Base-by-base conservation (phyloP, 2,113 vertebrate species). In the Perca schrenkii region DNA sequence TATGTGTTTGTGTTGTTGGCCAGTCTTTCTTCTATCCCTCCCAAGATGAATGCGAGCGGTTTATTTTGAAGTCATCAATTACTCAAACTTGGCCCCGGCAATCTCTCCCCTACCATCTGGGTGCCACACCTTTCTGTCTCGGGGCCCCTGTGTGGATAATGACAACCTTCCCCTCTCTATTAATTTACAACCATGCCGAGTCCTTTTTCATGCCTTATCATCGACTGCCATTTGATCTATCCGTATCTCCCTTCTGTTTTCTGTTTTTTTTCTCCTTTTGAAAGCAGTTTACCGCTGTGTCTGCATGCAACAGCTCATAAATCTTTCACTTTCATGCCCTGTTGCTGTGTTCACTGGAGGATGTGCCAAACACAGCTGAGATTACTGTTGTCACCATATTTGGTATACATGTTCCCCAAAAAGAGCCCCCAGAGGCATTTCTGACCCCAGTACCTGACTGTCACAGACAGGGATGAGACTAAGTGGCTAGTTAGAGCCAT, bases 61-160 rank as follows among this genome's bases (percentile, higher is more conserved):
- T 96, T 97, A 96, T 97, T 97, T 97, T 96, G 95, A 96, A 98
- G 96, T 96, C 96, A 97, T 97, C 97, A 96, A 96, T 98, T 97
- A 97, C 96, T 97, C 96, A 96, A 96, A 96, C 94, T 96, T 97
- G 93, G 95, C 93, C 96, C 93, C 93, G 93, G 93, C 96, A 96
- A 97, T 97, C 96, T 97, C 84, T 95, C 94, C 96, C 94, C 94
- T 93, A 94, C 96, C 97, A 97, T 97, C 96, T 97, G 97, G 96
- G 95, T 94, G 95, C 96, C 96, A 96, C 96, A 96, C 97, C 96
- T 96, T 95, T 80, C 70, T 96, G 96, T 96, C 96, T 96, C 95
- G 96, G 95, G 95, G 96, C 94, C 69, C 56, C 63, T 94, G 95
- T 94, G 96, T 94, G 93, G 96, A 96, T 97, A 97, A 97, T 97